Evolutionary conservation across 1,140 invertebrate genomes (phyloP), one percentile per base, ranked within the genome.

Genomic region (Aphidius gifuensis): DNA sequence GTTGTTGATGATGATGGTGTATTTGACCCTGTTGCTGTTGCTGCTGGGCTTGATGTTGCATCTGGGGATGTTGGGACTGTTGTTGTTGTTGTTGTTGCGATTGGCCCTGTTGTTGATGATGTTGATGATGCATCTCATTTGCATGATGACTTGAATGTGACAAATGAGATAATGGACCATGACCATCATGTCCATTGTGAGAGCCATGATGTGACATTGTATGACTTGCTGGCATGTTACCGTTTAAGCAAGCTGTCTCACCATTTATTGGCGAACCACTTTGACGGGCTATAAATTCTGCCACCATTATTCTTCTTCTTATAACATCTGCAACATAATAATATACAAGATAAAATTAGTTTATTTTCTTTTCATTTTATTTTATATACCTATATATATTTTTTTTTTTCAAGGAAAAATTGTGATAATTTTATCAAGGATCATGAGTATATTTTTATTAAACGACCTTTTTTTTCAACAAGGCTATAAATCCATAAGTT

Each of bases 301-400:
- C 90, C 82, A 92, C 90, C 90, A 91, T 91, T 85, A 88, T 91
- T 85, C 85, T 87, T 83, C 87, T 87, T 82, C 85, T 86, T 80
- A 86, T 73, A 77, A 84, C 83, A 85, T 87, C 86, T 86, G 83
- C 8, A 84, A 84, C 60, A 65, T 48, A 66, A 32, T 16, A 16
- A 16, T 16, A 16, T 32, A 32, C 23, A 32, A 60, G 44, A 42
- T 56, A 9, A 23, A 56, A 45, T 56, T 9, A 39, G n/a, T 56
- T 16, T 8, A n/a, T 42, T 21, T 56, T 5, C 9, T 39, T 38
- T 5, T 38, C 7, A 23, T 8, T 39, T 53, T 39, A 9, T 5
- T 21, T 49, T 47, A 48, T 48, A n/a, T n/a, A n/a, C n/a, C n/a
- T n/a, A n/a, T 38, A 8, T 39, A 39, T 58, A n/a, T 39, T 16